phyloP scores from a whole-genome alignment of 2,888 invertebrate genomes.

The Zaprionus bogoriensis region DNA sequence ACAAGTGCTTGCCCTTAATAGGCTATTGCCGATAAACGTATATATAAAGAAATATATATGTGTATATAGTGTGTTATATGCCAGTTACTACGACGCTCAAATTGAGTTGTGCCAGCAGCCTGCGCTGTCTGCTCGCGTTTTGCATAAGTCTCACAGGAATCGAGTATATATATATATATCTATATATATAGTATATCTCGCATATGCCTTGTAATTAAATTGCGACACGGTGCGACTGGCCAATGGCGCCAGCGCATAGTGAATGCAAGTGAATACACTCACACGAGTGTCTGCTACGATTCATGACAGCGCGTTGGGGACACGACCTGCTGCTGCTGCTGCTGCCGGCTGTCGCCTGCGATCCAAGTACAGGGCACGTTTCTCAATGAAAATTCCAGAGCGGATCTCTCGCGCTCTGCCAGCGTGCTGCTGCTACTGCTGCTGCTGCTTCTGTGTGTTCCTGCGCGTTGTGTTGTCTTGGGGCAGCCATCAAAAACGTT shows the following conservation, averaged over 20 bases:
- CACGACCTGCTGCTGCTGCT: constrained; percentile 72
- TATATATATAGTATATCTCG: no score
- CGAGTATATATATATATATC: constrained; percentile 46
- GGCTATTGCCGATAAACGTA: constrained; percentile 35
- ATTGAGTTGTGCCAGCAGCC: constrained; percentile 69
- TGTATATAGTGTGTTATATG: constrained; percentile 5
- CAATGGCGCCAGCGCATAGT: constrained; percentile 40
- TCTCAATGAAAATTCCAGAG: constrained; percentile 78
- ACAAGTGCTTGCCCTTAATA: constrained; percentile 56
- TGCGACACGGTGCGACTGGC: constrained; percentile 64
- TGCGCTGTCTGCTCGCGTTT: constrained; percentile 45
- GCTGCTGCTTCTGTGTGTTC: constrained; percentile 81
- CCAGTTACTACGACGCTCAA: constrained; percentile 35
- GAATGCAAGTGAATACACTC: neutral
- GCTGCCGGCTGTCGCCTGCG: neutral
- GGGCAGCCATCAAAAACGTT: constrained; percentile 73
- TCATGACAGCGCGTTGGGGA: constrained; percentile 69
- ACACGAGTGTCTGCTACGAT: constrained; percentile 28
- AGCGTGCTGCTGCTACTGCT: no score
- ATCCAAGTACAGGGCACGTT: constrained; percentile 70
- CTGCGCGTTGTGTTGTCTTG: constrained; percentile 68
- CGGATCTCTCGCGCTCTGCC: constrained; percentile 33
- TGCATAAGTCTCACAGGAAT: constrained; percentile 66
- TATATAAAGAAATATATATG: no score
- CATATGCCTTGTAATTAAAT: constrained; percentile 71